Evolutionary conservation across 2,113 vertebrate species (phyloP), one percentile per base, ranked within the genome.

Genomic region (Sus scrofa): DNA sequence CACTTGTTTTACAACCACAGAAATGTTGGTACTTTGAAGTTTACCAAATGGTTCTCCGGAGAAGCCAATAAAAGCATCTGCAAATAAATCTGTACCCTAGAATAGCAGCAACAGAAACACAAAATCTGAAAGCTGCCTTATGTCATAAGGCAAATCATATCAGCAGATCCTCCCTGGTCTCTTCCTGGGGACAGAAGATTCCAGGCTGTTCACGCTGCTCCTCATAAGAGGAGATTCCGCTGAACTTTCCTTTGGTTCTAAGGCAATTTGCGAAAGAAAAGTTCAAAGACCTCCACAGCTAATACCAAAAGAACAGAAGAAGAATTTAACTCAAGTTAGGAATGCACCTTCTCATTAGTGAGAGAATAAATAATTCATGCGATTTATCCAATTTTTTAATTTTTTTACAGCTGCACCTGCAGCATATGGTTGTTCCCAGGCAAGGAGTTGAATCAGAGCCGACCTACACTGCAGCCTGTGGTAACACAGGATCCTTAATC

Each of bases 41-140:
- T 96, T 85, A 84, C 92, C 65, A 87, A 50, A 90, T 87, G 7
- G 56, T 82, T 96, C 85, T 96, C 62, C 1, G 6, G 39, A 94
- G 84, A 96, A 73, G 90, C 90, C 94, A 97, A 82, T 90, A 95
- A 95, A 98, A 98, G 94, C 62, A 73, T 83, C 44, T 63, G 54
- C 70, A 96, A 92, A 97, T 96, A 96, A 97, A 96, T 90, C 86
- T 90, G 54, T 86, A 18, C 7, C 30, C 75, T 84, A 92, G 81
- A 94, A 95, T 87, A 97, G 58, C 79, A 95, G 94, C 91, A 89
- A 75, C 58, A 94, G 85, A 96, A 94, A 92, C 67, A 14, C 62
- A 94, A 89, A 34, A 50, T 95, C 70, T 95, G 62, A 78, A 92
- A 18, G 22, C 34, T 65, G 67, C 62, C 58, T 39, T 79, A 44